Evolutionary conservation across 2,113 vertebrate species (phyloP).

Genomic region (Takifugu flavidus): DNA sequence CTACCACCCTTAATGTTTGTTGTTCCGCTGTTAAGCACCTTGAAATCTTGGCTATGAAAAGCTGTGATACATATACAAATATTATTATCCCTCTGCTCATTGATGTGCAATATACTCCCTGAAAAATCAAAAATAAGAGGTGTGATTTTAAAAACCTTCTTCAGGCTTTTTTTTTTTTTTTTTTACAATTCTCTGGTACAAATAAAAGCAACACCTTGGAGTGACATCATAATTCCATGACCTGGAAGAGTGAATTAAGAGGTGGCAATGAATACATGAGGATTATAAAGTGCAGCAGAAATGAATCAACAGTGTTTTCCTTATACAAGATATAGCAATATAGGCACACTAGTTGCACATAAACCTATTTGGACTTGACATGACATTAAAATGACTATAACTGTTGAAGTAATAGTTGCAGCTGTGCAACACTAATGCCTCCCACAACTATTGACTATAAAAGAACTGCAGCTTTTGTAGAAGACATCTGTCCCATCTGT

Average conservation of each 20-base stretch:
- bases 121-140: slow-evolving; percentile 29
- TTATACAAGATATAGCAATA: background rate
- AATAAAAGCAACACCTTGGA: slow-evolving; percentile 11
- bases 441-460: too few species aligned
- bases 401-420: background rate
- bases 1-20: too few species aligned
- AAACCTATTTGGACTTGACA: too few species aligned
- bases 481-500: background rate
- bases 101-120: slow-evolving; percentile 46
- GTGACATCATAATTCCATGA: slow-evolving; percentile 3
- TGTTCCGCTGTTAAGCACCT: too few species aligned
- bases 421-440: too few species aligned
- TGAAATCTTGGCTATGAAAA: too few species aligned
- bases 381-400: background rate
- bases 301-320: background rate
- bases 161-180: slow-evolving; percentile 8
- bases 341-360: too few species aligned
- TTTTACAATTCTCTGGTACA: slow-evolving; percentile 17
- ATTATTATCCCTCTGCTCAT: slow-evolving; percentile 17
- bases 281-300: too few species aligned
- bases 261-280: too few species aligned
- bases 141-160: background rate
- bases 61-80: background rate
- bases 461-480: background rate
- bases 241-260: too few species aligned